phyloP scores from a whole-genome alignment of 2,113 vertebrate species.

The Platysteira castanea region DNA sequence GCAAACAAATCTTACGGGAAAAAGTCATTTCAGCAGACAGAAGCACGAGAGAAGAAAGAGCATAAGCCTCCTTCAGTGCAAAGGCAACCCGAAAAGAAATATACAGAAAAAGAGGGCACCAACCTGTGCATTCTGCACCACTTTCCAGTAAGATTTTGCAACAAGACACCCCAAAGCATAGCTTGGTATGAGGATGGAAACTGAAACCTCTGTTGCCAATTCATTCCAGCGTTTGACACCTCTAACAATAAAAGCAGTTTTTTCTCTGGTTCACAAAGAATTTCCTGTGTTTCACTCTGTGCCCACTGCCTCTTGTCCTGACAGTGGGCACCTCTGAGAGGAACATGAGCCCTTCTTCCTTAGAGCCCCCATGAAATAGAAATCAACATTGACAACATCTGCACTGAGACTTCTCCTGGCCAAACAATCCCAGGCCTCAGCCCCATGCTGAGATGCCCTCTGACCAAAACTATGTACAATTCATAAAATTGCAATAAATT shows the following conservation, averaged over 20 bases:
- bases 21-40: background rate
- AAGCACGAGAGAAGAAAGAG: background rate
- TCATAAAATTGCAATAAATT: background rate
- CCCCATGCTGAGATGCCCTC: background rate
- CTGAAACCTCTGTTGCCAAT: background rate
- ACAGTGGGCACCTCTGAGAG: background rate
- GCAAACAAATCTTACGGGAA: background rate
- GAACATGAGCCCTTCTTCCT: background rate
- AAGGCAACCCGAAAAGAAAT: background rate
- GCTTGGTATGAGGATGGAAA: background rate
- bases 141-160: background rate
- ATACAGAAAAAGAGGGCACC: background rate
- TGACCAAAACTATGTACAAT: background rate
- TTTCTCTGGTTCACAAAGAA: background rate
- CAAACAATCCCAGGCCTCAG: background rate
- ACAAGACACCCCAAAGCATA: background rate
- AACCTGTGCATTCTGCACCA: background rate
- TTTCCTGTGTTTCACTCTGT: background rate
- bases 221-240: background rate
- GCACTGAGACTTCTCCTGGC: background rate
- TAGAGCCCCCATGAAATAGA: accelerated
- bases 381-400: background rate
- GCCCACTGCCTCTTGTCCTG: background rate
- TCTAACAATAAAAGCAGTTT: background rate
- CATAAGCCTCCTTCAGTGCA: background rate